Base-by-base conservation (phyloP, 2,113 vertebrate genomes). In the Pelodiscus sinensis region DNA sequence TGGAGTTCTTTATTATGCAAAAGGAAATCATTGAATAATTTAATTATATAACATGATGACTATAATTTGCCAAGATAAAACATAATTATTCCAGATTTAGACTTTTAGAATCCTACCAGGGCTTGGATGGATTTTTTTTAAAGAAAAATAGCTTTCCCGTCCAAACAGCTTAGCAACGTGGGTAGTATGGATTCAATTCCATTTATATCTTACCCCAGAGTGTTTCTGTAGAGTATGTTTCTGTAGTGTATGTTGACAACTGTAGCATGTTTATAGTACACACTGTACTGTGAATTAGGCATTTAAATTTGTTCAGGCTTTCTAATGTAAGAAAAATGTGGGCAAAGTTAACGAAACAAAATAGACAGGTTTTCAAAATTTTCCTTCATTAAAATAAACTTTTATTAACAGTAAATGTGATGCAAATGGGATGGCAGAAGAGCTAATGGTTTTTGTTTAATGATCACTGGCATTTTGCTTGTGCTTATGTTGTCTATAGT, bases 291-390 rank as follows among this genome's bases (percentile, higher is more conserved):
- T 97, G 95, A 97, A 97, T 94, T 89, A 90, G 84, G 84, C 85
- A 91, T 87, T 97, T 95, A 95, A 97, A 96, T 96, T 82, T 75
- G 86, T 85, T 94, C 91, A 90, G 81, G 24, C 92, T 97, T 94
- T 96, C 97, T 98, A 97, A 97, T 96, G 88, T 90, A 92, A 96
- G 94, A 97, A 95, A 97, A 98, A 98, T 98, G 97, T 95, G 98
- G 97, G 97, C 97, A 94, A 18, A 0, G 83, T 57, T 93, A 92
- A 96, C 96, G 95, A 97, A 96, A 96, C 90, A 97, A 97, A 96
- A 83, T 57, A 75, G 92, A 85, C 85, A 77, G 13, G 19, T 82
- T 93, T 94, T 9, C 18, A 86, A 93, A 91, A 78, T 6, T 44
- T 52, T 85, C 86, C 85, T 58, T 68, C 81, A 29, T 1, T 19